Conservation (phyloP, 2,113 vertebrate genomes). For the Ammodytes marinus region DNA sequence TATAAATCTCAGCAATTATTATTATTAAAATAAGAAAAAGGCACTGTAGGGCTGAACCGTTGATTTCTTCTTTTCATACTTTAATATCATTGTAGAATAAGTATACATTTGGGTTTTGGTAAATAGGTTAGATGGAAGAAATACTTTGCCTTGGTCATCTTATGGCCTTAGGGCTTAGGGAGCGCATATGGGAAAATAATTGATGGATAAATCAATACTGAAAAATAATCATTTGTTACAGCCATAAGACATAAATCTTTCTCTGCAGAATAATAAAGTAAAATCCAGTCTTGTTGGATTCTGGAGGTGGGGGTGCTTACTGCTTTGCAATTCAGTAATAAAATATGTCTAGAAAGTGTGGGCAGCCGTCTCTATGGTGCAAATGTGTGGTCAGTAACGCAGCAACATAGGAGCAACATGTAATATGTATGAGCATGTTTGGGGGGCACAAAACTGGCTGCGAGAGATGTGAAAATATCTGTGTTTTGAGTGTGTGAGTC, state of each 20-base stretch:
- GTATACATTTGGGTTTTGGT: neutral
- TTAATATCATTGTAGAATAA: neutral
- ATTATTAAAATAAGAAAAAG: neutral
- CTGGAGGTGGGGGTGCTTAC: neutral
- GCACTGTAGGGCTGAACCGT: neutral
- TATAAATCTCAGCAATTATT: no score
- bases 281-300: conserved; percentile 7
- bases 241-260: neutral
- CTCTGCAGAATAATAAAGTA: neutral
- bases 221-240: neutral
- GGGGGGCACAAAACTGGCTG: conserved; percentile 34
- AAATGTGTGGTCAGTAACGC: conserved; percentile 48
- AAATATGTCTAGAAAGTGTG: conserved; percentile 22
- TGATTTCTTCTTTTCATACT: neutral
- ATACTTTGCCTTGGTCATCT: neutral
- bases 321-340: conserved; percentile 12
- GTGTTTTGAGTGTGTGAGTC: conserved; percentile 65
- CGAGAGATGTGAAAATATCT: conserved; percentile 65
- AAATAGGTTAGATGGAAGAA: neutral
- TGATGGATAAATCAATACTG: neutral
- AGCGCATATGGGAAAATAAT: neutral
- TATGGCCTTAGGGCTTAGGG: neutral
- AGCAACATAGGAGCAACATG: conserved; percentile 58
- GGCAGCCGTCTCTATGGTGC: neutral
- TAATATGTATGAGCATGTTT: conserved; percentile 67